A percentile compares a stretch with the other conserved stretches of the same genome.
These are phyloP conservation scores for Otolemur garnettii DNA, from an alignment of 2,113 vertebrate species.

Conservation along the genomic window DNA sequence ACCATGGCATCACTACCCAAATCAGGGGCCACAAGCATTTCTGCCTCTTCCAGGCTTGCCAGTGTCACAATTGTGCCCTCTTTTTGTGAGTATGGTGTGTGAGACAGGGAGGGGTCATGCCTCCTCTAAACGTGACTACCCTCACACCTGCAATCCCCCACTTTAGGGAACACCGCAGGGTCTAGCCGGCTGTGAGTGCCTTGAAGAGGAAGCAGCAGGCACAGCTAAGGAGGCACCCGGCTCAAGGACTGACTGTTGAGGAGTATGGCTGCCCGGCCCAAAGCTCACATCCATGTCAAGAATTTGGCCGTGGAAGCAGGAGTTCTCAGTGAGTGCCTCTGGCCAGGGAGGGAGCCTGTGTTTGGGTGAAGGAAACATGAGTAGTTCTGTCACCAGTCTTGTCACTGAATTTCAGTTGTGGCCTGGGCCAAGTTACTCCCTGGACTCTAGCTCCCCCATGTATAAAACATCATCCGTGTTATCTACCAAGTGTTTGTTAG, in stretches of 20 bases:
- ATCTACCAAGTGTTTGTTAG: background rate
- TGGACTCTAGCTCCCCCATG: background rate
- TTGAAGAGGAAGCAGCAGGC: background rate
- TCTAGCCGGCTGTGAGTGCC: conserved; percentile 45
- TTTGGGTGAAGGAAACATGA: background rate
- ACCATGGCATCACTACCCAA: conserved; percentile 26
- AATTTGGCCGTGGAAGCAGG: background rate
- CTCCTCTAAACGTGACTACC: background rate
- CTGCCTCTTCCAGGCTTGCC: conserved; percentile 48
- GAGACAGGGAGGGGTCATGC: background rate
- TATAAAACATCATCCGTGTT: background rate
- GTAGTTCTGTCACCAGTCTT: background rate
- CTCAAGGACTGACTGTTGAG: background rate
- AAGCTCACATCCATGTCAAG: background rate
- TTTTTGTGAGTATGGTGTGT: conserved; percentile 53
- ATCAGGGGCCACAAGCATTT: conserved; percentile 54
- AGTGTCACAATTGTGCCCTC: conserved; percentile 64
- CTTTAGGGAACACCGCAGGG: conserved; percentile 25
- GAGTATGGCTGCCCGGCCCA: background rate
- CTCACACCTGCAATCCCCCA: background rate
- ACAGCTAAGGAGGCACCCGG: background rate
- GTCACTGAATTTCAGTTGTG: background rate
- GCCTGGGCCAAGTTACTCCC: background rate
- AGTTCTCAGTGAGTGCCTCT: conserved; percentile 59
- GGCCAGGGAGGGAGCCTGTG: background rate